Conservation (phyloP, 1,140 invertebrate species). For the Parasteatoda tepidariorum region DNA sequence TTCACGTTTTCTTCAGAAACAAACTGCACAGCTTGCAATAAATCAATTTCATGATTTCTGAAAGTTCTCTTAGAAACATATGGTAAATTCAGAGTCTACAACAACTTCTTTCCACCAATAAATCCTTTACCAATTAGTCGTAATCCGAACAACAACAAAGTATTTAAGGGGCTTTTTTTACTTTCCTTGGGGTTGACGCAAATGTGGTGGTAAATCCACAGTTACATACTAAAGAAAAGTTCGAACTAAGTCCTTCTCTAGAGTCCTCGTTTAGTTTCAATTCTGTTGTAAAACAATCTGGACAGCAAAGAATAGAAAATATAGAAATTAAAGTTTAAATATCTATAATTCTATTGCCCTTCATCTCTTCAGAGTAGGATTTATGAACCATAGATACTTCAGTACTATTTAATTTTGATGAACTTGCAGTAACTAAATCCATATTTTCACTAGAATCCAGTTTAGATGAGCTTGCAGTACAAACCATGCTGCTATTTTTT, state of each 20-base stretch:
- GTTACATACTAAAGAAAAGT: not conserved
- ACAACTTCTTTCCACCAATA: not conserved
- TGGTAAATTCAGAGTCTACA: not conserved
- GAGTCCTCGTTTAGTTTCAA: not conserved
- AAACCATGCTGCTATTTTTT: not conserved
- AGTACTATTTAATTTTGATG: not conserved
- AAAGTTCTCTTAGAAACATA: not conserved
- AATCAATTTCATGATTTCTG: not conserved
- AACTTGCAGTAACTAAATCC: not conserved
- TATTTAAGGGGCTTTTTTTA: not conserved
- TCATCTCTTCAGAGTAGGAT: not conserved
- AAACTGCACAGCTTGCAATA: not conserved
- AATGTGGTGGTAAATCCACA: not conserved
- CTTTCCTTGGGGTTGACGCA: not conserved
- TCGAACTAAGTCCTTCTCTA: not conserved
- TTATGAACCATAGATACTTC: not conserved
- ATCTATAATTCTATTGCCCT: conserved; percentile 2
- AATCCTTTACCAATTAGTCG: conserved; percentile 5
- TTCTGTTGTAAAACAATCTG: not conserved
- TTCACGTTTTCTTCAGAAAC: not conserved
- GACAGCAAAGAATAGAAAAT: conserved; percentile 13
- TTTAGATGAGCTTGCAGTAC: not conserved
- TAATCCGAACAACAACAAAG: not conserved
- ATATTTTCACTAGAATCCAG: not conserved
- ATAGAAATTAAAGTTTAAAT: not conserved